A percentile compares a stretch with the other conserved stretches of the same genome.
These are phyloP conservation scores for Parotia lawesii DNA, from an alignment of 2,113 vertebrate genomes.

Conservation along the genomic window DNA sequence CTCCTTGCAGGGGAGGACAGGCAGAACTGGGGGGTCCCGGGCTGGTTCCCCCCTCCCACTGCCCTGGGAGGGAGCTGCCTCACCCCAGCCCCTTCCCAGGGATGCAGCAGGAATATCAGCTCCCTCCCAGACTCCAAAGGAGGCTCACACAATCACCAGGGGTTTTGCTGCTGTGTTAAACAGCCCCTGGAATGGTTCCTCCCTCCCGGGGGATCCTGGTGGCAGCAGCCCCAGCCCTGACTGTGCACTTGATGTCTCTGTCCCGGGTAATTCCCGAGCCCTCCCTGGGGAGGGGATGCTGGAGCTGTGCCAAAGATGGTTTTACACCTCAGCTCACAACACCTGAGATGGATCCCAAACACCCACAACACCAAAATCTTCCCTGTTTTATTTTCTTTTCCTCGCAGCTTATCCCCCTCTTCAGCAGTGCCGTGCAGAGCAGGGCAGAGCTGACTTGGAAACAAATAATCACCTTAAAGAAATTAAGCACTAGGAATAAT, in stretches of 20 bases:
- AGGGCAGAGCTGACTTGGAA: neutral
- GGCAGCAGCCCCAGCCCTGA: neutral
- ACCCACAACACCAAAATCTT: fast-evolving
- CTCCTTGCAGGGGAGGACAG: neutral
- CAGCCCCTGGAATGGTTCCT: neutral
- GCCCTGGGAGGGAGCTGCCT: neutral
- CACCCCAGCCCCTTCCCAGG: neutral
- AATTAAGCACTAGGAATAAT: neutral
- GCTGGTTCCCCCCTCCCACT: neutral
- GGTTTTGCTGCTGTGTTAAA: neutral
- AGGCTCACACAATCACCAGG: neutral
- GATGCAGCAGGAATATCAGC: fast-evolving
- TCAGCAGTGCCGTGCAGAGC: neutral
- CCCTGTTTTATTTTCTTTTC: neutral
- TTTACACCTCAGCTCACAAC: neutral
- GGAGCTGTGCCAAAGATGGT: neutral
- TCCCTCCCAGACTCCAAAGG: neutral
- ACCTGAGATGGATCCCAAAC: neutral
- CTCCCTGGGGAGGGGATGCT: neutral
- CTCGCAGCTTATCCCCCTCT: neutral
- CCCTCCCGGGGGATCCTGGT: too few species aligned
- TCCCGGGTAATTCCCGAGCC: neutral
- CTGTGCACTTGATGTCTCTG: neutral
- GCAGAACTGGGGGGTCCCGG: neutral
- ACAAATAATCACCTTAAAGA: neutral